phyloP scores from a whole-genome alignment of 1,140 invertebrate genomes.

The Protaetia brevitarsis region DNA sequence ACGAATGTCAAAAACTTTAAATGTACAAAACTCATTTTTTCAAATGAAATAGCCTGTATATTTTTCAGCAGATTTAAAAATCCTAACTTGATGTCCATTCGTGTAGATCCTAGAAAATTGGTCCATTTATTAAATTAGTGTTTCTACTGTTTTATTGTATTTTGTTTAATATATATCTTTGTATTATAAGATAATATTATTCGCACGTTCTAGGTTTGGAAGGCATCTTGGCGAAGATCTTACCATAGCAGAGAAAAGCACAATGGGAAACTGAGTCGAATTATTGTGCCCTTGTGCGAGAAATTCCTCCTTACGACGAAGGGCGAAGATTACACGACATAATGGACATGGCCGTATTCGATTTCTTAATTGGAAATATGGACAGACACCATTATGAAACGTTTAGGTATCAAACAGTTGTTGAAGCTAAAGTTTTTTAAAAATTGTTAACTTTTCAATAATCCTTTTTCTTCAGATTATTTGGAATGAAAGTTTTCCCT shows the following conservation, averaged over 20 bases:
- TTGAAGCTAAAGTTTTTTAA: too few species aligned
- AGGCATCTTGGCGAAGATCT: constrained; percentile 92
- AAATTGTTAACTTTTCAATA: too few species aligned
- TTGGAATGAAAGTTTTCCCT: constrained; percentile 87
- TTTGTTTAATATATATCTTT: too few species aligned
- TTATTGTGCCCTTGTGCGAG: constrained; percentile 84
- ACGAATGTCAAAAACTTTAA: too few species aligned
- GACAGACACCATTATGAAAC: constrained; percentile 97
- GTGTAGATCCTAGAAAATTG: too few species aligned
- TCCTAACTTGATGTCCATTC: too few species aligned
- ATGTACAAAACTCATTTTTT: too few species aligned
- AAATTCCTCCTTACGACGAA: constrained; percentile 85
- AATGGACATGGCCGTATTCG: constrained; percentile 89
- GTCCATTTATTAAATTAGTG: too few species aligned
- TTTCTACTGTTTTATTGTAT: too few species aligned
- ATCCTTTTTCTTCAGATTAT: constrained; percentile 60
- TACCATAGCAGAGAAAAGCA: constrained; percentile 97
- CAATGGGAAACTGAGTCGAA: constrained; percentile 94
- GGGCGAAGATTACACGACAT: constrained; percentile 88
- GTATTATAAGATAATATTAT: too few species aligned
- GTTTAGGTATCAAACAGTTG: constrained; percentile 65
- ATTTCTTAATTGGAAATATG: constrained; percentile 95
- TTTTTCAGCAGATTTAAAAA: too few species aligned
- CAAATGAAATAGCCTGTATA: too few species aligned
- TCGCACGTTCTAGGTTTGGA: constrained; percentile 78